These are phyloP conservation scores for Muntiacus muntjak DNA, from an alignment of 2,113 vertebrate genomes.

Conservation along the genomic window DNA sequence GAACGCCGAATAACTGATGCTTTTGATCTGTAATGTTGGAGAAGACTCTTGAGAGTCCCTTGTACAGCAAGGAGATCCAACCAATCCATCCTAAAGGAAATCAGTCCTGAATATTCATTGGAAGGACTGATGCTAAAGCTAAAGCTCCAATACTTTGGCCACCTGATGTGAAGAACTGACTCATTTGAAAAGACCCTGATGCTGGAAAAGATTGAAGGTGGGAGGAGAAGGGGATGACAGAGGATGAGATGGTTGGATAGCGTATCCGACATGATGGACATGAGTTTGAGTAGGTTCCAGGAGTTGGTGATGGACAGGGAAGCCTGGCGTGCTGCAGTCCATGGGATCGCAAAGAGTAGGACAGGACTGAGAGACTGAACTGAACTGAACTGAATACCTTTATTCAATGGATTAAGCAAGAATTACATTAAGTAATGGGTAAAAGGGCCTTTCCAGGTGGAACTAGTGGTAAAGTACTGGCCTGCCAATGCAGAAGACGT, in stretches of 20 bases:
- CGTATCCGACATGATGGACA: accelerated
- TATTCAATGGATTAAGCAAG: not conserved
- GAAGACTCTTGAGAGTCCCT: not conserved
- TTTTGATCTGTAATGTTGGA: not conserved
- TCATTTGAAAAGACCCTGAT: not conserved
- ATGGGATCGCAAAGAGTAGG: not conserved
- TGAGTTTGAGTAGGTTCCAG: not conserved
- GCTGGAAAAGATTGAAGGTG: not conserved
- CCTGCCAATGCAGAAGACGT: not conserved
- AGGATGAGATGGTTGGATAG: not conserved
- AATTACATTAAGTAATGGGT: constrained; percentile 4
- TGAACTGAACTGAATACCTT: not conserved
- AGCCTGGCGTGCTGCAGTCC: not conserved
- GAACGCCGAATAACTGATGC: not conserved
- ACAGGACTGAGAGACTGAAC: not conserved
- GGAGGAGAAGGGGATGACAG: not conserved
- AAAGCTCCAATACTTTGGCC: not conserved
- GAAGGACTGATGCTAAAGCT: not conserved
- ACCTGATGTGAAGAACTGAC: not conserved
- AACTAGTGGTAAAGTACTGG: not conserved
- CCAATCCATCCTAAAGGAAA: not conserved
- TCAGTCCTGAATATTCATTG: not conserved
- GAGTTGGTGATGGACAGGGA: not conserved
- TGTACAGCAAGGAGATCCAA: not conserved
- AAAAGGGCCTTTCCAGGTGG: not conserved